Conservation (phyloP, 2,888 invertebrate species). For the Cephus runcator region DNA sequence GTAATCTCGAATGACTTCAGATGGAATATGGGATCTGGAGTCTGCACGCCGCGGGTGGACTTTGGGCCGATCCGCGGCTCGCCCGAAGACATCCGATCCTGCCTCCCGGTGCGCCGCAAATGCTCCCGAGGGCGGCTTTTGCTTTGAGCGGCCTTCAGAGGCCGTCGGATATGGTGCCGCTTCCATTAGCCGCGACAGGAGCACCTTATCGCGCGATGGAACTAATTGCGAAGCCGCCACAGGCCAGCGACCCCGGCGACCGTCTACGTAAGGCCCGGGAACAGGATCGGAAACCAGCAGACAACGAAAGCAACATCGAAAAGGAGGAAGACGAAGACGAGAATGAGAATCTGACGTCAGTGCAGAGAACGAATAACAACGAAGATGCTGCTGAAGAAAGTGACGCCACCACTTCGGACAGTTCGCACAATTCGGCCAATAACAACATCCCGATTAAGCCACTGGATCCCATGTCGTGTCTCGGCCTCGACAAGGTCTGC, state of each 20-base stretch:
- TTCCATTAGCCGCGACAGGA: constrained; percentile 41
- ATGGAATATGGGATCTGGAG: constrained; percentile 66
- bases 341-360: constrained; percentile 48
- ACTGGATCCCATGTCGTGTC: constrained; percentile 52
- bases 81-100: constrained; percentile 57
- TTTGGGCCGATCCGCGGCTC: constrained; percentile 61
- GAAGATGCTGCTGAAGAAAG: constrained; percentile 55
- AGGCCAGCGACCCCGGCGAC: neutral
- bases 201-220: constrained; percentile 56
- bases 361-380: constrained; percentile 49
- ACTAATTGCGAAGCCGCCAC: constrained; percentile 43
- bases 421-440: constrained; percentile 53
- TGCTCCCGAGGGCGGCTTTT: constrained; percentile 55
- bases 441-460: constrained; percentile 51
- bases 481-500: constrained; percentile 55
- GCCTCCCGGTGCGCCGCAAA: constrained; percentile 48
- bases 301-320: constrained; percentile 58
- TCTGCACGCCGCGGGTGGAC: constrained; percentile 60
- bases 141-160: constrained; percentile 54
- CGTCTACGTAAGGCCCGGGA: constrained; percentile 3
- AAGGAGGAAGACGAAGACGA: constrained; percentile 40
- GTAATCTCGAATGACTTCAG: constrained; percentile 33
- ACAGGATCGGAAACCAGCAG: constrained; percentile 32
- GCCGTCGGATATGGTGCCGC: constrained; percentile 45
- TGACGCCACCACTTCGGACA: constrained; percentile 52